phyloP scores from a whole-genome alignment of 2,113 vertebrate species.

The Symphodus melops region DNA sequence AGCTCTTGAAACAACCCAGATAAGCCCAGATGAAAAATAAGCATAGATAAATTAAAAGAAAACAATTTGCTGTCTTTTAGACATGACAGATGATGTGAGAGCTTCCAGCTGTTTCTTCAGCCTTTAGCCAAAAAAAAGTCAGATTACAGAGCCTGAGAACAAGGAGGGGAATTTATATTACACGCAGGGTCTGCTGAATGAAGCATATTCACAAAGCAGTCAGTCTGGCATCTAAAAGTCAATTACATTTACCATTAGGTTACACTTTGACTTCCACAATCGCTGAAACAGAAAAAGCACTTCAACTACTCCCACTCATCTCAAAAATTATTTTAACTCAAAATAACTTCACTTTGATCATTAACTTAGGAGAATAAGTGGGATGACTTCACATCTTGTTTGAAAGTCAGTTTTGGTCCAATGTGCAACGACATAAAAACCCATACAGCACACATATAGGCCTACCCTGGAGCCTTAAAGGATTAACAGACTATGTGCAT shows the following conservation, averaged over 20 bases:
- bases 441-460: no score
- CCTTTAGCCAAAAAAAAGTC: conserved; percentile 57
- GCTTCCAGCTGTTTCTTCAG: conserved; percentile 76
- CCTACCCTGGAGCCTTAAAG: no score
- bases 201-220: conserved; percentile 28
- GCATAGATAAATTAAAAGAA: conserved; percentile 40
- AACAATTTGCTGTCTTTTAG: conserved; percentile 59
- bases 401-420: no score
- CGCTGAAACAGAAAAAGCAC: background rate
- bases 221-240: conserved; percentile 34
- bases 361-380: no score
- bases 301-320: background rate
- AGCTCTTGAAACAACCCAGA: conserved; percentile 36
- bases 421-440: no score
- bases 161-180: conserved; percentile 59
- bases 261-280: background rate
- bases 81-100: conserved; percentile 70
- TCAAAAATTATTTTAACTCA: background rate
- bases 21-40: conserved; percentile 51
- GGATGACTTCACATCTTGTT: no score
- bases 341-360: background rate
- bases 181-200: conserved; percentile 39
- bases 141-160: conserved; percentile 76
- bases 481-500: background rate
- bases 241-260: conserved; percentile 13